A percentile compares a stretch with the other conserved stretches of the same genome.
These are phyloP conservation scores for Drosophila cardini DNA, from an alignment of 1,140 invertebrate genomes.

Conservation along the genomic window DNA sequence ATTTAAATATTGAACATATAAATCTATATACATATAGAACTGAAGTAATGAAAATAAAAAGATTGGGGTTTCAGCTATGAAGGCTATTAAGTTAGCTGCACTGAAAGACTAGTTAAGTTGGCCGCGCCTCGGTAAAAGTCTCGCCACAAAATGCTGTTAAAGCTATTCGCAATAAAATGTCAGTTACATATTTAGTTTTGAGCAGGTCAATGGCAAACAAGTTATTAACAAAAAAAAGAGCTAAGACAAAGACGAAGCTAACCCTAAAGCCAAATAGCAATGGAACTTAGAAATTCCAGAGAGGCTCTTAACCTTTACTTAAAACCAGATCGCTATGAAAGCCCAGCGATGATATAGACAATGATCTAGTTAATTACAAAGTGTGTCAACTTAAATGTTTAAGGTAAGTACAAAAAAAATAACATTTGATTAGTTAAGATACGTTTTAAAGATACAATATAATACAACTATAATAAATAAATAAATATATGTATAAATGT, in stretches of 20 bases:
- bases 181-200: constrained; percentile 5
- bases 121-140: constrained; percentile 6
- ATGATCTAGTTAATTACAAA: constrained; percentile 44
- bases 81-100: constrained; percentile 6
- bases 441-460: constrained; percentile 7
- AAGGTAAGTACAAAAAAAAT: background rate
- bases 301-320: constrained; percentile 39
- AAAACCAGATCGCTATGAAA: constrained; percentile 16
- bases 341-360: constrained; percentile 28
- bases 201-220: constrained; percentile 20
- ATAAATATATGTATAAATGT: background rate
- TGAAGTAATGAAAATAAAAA: too few species aligned
- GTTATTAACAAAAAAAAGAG: constrained; percentile 28
- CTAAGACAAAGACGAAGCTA: constrained; percentile 9
- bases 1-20: too few species aligned
- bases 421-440: constrained; percentile 21
- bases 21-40: too few species aligned
- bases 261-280: constrained; percentile 26
- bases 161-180: constrained; percentile 3
- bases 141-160: background rate
- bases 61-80: background rate
- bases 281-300: constrained; percentile 29
- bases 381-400: constrained; percentile 17
- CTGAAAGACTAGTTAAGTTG: constrained; percentile 3
- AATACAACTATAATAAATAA: constrained; percentile 5